Evolutionary conservation across 2,797 vertebrate genomes (phyloP), one percentile per base, ranked within the genome.

Genomic region (Acanthurus tractus): DNA sequence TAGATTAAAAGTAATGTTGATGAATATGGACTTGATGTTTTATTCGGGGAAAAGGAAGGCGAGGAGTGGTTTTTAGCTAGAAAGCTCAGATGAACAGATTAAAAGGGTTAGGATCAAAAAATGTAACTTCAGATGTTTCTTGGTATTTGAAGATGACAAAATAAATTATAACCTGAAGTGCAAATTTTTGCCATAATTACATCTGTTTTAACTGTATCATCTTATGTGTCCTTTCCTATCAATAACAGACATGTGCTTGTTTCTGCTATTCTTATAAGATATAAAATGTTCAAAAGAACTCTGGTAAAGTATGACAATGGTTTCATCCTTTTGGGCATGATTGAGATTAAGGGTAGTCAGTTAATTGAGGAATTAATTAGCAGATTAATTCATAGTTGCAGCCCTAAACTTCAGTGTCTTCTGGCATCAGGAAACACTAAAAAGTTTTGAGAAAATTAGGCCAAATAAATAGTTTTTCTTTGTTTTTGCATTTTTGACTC

Each of bases 1-100:
- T 70, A 79, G 70, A 89, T 82, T 68, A 63, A n/a, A 76, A 79
- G 61, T 55, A 59, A 78, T 49, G 69, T 34, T 52, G 70, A 63
- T 61, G 62, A 73, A 74, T 23, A 52, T 50, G n/a, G 49, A 25
- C 23, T 40, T 65, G 59, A 70, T 69, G 52, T 76, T 84, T 78
- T 22, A 11, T 70, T 64, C 56, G 40, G 10, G 68, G 18, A 17
- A 64, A 56, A 52, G 23, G 38, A 54, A 18, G 10, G 0, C 1
- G 12, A 25, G 48, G 63, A 61, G 40, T 9, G 7, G n/a, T 23
- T 73, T 74, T 77, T 9, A 20, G 12, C 18, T 42, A 1, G 4
- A 46, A 48, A 9, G 9, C 12, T 63, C 8, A 2, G 45, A 71
- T 53, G 11, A 53, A 13, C 12, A 46, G 56, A 81, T 72, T 70